phyloP scores from a whole-genome alignment of 2,888 invertebrate genomes.

The Eucriotettix oculatus region DNA sequence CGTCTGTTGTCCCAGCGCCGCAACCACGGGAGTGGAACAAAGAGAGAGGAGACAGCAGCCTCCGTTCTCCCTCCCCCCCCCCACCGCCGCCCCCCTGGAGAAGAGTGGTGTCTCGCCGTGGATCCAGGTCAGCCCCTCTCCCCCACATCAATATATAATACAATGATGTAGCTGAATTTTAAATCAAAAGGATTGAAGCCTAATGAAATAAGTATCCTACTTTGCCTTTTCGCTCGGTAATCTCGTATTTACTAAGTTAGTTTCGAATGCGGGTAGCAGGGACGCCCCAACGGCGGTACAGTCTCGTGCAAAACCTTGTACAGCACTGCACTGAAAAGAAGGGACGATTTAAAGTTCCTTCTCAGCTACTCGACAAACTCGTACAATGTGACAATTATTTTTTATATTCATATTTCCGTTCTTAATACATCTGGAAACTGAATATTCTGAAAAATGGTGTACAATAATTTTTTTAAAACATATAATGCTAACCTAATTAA shows the following conservation, averaged over 20 bases:
- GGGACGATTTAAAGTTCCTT: too few species aligned
- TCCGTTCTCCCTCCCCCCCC: not conserved
- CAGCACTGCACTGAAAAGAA: too few species aligned
- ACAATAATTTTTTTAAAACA: too few species aligned
- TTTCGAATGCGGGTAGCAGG: slow-evolving; percentile 9
- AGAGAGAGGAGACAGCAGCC: not conserved
- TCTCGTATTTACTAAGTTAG: slow-evolving; percentile 13
- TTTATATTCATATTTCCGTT: too few species aligned
- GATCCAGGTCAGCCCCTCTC: slow-evolving; percentile 3
- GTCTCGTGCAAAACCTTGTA: too few species aligned
- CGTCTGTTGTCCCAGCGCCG: not conserved
- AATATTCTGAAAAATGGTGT: too few species aligned
- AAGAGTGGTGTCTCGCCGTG: not conserved
- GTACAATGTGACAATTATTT: too few species aligned
- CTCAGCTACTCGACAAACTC: too few species aligned
- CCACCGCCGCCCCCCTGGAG: not conserved
- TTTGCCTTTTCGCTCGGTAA: slow-evolving; percentile 11
- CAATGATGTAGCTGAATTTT: slow-evolving; percentile 13
- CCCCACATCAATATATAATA: slow-evolving; percentile 11
- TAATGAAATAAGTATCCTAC: slow-evolving; percentile 14
- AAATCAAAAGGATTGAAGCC: slow-evolving; percentile 14
- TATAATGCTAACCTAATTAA: too few species aligned
- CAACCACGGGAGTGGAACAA: not conserved
- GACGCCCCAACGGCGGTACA: too few species aligned
- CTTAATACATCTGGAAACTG: too few species aligned